A percentile compares a stretch with the other conserved stretches of the same genome.
These are phyloP conservation scores for Hormaphis cornu DNA, from an alignment of 1,140 invertebrate species.

Conservation along the genomic window DNA sequence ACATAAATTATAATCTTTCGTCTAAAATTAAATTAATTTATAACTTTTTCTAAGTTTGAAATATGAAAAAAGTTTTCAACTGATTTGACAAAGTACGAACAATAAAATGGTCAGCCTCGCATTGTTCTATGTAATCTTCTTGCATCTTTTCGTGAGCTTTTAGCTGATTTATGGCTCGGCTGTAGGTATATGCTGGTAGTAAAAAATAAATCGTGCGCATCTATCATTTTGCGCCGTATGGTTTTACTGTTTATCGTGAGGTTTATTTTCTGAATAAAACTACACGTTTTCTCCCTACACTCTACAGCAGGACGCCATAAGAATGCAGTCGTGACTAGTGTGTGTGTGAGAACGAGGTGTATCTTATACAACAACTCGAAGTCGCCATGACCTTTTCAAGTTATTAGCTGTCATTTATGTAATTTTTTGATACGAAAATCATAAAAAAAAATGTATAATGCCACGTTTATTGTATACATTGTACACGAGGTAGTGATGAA, in stretches of 20 bases:
- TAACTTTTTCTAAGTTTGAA: too few species aligned
- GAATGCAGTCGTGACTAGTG: conserved; percentile 25
- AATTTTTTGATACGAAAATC: background rate
- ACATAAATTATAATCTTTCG: too few species aligned
- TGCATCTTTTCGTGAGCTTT: background rate
- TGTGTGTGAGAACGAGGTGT: background rate
- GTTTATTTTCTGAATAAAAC: background rate
- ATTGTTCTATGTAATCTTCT: too few species aligned
- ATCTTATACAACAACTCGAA: background rate
- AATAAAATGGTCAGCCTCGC: too few species aligned
- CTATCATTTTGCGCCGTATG: background rate
- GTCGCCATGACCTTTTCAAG: background rate
- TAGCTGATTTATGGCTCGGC: background rate
- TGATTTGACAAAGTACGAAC: too few species aligned
- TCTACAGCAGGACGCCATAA: background rate
- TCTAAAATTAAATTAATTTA: too few species aligned
- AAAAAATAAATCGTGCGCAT: background rate
- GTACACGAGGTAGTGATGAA: too few species aligned
- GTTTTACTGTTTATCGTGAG: background rate
- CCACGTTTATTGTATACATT: too few species aligned
- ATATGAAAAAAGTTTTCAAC: too few species aligned
- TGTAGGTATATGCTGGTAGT: background rate
- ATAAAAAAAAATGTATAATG: background rate
- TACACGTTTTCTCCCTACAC: background rate
- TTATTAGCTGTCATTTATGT: conserved; percentile 5